Base-by-base conservation (phyloP, 64 coral and sea anemone species). In the Dendrophyllia cribrosa region DNA sequence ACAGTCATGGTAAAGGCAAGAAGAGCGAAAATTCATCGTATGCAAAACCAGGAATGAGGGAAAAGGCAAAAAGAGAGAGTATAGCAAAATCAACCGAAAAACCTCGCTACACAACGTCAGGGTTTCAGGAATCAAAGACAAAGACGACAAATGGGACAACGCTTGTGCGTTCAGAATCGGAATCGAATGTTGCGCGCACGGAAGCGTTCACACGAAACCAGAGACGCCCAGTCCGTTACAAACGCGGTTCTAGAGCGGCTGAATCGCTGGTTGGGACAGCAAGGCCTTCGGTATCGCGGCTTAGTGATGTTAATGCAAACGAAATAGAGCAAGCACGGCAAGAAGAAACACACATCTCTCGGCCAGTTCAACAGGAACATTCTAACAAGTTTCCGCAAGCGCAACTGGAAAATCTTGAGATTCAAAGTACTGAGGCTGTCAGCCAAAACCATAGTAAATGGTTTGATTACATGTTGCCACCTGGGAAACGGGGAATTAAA, bases 391-490 rank as follows among this genome's bases (percentile, higher is more conserved):
- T 6, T 15, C 26, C 14, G 8, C 53, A 11, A 60, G 34, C 44
- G 24, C 43, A 60, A 84, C 44, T 26, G 14, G 66, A 49, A 58
- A 91, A 59, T 3, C 17, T 59, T n/a, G 15, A 43, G 64, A 6
- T 73, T 63, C 25, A 79, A 8, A 85, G 79, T 7, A 84, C 51
- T 62, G 81, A 86, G 6, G 56, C 43, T 19, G 80, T 67, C 1
- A 68, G 80, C 12, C 80, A 84, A 65, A 84, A 67, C 19, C 62
- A 84, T 20, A 66, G 80, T 43, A 51, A 74, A 55, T 51, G 81
- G 11, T 93, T 93, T 44, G 72, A 93, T 50, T 93, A 93, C 74
- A 93, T 93, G 91, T 20, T 67, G 3, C 91, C 91, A 20, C 91
- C 91, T 3, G 91, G 91, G 43, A 78, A 80, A 13, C 55, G 43